Evolutionary conservation across 2,888 invertebrate species (phyloP).

Genomic region (Acleris holmiana): DNA sequence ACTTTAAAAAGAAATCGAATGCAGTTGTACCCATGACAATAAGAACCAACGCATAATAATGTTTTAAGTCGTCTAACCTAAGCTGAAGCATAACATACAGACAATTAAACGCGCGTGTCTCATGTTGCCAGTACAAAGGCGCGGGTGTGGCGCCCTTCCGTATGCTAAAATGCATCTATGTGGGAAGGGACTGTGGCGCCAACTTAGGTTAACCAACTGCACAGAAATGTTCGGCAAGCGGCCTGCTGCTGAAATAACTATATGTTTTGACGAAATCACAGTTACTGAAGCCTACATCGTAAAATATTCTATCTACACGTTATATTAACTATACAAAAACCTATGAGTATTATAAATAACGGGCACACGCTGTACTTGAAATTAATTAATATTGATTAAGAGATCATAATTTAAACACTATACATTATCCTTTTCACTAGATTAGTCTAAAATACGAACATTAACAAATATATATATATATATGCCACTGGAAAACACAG

Average conservation of each 20-base stretch:
- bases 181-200: too few species aligned
- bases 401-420: constrained; percentile 83
- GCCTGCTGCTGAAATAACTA: constrained; percentile 11
- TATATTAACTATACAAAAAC: constrained; percentile 73
- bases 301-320: constrained; percentile 37
- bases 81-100: too few species aligned
- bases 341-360: constrained; percentile 84
- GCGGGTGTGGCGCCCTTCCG: too few species aligned
- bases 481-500: constrained; percentile 70
- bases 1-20: constrained; percentile 50
- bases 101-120: too few species aligned
- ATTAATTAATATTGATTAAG: constrained; percentile 84
- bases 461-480: constrained; percentile 62
- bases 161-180: too few species aligned
- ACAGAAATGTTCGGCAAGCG: constrained; percentile 9
- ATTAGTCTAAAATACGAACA: constrained; percentile 78
- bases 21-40: constrained; percentile 35
- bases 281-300: constrained; percentile 52
- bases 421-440: constrained; percentile 73
- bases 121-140: too few species aligned
- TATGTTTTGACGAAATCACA: constrained; percentile 57
- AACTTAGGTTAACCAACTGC: not conserved
- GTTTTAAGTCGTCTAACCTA: too few species aligned
- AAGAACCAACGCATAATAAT: constrained; percentile 11
- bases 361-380: constrained; percentile 72